Evolutionary conservation across 2,113 vertebrate genomes (phyloP), one percentile per base, ranked within the genome.

Genomic region (Willisornis vidua): DNA sequence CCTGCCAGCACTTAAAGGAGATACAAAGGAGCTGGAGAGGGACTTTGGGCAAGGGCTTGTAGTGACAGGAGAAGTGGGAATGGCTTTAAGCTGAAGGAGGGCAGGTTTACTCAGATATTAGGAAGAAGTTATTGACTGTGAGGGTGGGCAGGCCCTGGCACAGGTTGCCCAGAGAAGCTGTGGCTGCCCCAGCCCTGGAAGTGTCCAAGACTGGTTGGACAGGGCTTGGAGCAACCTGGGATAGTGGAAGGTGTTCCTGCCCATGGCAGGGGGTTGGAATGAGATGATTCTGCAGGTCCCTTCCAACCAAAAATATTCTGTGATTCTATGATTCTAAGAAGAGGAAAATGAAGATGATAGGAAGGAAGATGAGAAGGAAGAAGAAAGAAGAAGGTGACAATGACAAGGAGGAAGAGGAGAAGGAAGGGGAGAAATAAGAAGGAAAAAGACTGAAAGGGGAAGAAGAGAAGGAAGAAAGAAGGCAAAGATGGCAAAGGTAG

Each of bases 261-360:
- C 33, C 39, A 14, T 39, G 70, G 19, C 12, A 39, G 7, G 26
- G 14, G 7, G 1, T 2, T 61, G 39, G n/a, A 68, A 35, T 13
- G 7, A 6, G 20, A 19, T 76, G 71, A 25, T 4, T 19, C 48
- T 48, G 22, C 39, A 41, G 19, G 39, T 48, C 0, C 0, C n/a
- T 83, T 83, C n/a, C n/a, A 61, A 18, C 24, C 5, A 39, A n/a
- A 68, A 55, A 17, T 52, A 68, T 15, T 61, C 46, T n/a, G 37
- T 51, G 46, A 51, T 51, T 62, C 5, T n/a, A 3, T 67, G 19
- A 52, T 52, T 82, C 37, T 52, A 52, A 46, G 45, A 46, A 74
- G 12, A 80, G n/a, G 10, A 46, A 74, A 52, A 28, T 49, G 6
- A 66, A 39, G 28, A 52, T 19, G 22, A 45, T 16, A 23, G 45